phyloP scores from a whole-genome alignment of 2,797 vertebrate species.

The Miopithecus talapoin region DNA sequence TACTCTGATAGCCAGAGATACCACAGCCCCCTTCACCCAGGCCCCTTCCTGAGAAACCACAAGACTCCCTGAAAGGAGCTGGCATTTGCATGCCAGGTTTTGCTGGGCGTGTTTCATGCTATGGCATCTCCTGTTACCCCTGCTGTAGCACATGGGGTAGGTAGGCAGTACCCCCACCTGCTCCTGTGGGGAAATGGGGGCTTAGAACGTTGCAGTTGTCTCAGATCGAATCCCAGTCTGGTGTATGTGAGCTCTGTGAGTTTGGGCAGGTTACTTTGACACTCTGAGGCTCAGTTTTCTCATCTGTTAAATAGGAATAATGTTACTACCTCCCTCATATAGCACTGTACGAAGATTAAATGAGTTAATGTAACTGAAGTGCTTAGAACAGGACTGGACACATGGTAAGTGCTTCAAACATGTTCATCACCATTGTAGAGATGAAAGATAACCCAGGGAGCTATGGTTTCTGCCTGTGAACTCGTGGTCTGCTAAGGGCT shows the following conservation, averaged over 20 bases:
- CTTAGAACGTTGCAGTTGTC: not conserved
- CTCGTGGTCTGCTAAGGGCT: not conserved
- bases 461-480: not conserved
- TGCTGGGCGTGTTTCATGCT: not conserved
- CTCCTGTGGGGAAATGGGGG: not conserved
- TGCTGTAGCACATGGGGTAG: not conserved
- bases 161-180: not conserved
- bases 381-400: not conserved
- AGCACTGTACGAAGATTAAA: not conserved
- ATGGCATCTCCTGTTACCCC: not conserved
- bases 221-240: not conserved
- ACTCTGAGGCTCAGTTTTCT: not conserved
- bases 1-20: too few relatives aligned
- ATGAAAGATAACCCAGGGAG: not conserved
- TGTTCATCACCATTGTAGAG: not conserved
- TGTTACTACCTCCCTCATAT: not conserved
- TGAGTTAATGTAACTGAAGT: not conserved
- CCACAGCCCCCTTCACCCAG: not conserved
- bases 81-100: not conserved
- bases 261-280: not conserved
- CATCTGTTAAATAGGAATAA: not conserved
- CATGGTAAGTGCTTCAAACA: rapidly evolving
- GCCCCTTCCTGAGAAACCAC: not conserved
- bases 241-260: not conserved
- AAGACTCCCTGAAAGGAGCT: not conserved